phyloP scores from a whole-genome alignment of 2,888 invertebrate genomes.

The Norana najaformis region DNA sequence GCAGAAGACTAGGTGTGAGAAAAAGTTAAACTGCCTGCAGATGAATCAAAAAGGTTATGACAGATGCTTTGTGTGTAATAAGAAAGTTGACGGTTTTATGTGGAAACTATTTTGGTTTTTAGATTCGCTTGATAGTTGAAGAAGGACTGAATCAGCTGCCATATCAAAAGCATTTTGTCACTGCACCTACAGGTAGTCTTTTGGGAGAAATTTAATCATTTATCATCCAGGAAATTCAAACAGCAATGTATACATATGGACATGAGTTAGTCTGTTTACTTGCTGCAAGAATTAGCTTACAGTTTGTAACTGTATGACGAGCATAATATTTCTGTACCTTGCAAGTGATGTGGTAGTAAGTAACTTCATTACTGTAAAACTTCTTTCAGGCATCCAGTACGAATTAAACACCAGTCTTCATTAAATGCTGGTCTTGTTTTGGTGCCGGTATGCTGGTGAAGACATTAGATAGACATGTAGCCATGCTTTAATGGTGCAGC shows the following conservation, averaged over 20 bases:
- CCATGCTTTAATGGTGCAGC: too few relatives aligned
- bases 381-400: too few relatives aligned
- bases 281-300: neutral
- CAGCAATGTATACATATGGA: neutral
- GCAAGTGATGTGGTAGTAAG: neutral
- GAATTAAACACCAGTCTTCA: too few relatives aligned
- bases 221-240: neutral
- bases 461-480: too few relatives aligned
- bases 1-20: too few relatives aligned
- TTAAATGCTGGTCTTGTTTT: too few relatives aligned
- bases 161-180: conserved; percentile 84
- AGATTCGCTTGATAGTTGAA: conserved; percentile 93
- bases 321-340: neutral
- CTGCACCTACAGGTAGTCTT: conserved; percentile 78
- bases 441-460: too few relatives aligned
- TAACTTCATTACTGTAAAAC: too few relatives aligned
- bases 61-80: neutral
- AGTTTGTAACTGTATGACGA: neutral
- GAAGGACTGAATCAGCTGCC: conserved; percentile 96
- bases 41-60: neutral
- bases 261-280: neutral
- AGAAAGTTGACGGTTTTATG: neutral
- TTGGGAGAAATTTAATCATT: neutral
- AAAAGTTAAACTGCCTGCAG: too few relatives aligned
- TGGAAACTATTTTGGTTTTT: conserved; percentile 45